phyloP scores from a whole-genome alignment of 92 coral and sea anemone genomes.

The Siderastrea siderea region DNA sequence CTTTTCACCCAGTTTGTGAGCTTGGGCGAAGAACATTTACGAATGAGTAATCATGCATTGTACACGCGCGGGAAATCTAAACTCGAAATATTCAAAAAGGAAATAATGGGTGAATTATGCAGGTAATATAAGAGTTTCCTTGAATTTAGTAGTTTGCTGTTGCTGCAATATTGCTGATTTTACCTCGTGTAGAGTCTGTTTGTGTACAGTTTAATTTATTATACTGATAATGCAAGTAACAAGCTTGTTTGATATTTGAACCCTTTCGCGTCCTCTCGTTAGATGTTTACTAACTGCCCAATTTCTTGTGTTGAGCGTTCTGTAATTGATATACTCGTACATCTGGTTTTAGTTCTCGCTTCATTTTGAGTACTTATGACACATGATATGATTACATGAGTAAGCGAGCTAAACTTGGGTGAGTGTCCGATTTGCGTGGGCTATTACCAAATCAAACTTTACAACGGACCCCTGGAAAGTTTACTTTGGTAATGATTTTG shows the following conservation, averaged over 20 bases:
- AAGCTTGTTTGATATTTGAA: neutral
- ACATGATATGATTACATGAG: neutral
- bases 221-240: neutral
- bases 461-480: constrained; percentile 15
- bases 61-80: constrained; percentile 51
- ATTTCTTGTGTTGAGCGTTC: neutral
- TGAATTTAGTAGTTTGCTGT: neutral
- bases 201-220: neutral
- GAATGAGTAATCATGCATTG: neutral
- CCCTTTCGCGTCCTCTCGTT: neutral
- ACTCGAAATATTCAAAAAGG: constrained; percentile 3
- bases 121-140: neutral
- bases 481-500: no score
- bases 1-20: neutral
- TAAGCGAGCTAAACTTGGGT: neutral
- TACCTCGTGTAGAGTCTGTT: neutral
- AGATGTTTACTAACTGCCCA: neutral
- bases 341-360: neutral
- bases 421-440: neutral
- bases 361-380: neutral
- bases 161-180: neutral
- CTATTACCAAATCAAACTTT: constrained; percentile 23
- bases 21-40: neutral
- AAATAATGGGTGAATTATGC: neutral
- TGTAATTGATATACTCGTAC: constrained; percentile 13